A percentile compares a stretch with the other conserved stretches of the same genome.
These are phyloP conservation scores for Malurus elegans DNA, from an alignment of 2,113 vertebrate species.

Conservation along the genomic window DNA sequence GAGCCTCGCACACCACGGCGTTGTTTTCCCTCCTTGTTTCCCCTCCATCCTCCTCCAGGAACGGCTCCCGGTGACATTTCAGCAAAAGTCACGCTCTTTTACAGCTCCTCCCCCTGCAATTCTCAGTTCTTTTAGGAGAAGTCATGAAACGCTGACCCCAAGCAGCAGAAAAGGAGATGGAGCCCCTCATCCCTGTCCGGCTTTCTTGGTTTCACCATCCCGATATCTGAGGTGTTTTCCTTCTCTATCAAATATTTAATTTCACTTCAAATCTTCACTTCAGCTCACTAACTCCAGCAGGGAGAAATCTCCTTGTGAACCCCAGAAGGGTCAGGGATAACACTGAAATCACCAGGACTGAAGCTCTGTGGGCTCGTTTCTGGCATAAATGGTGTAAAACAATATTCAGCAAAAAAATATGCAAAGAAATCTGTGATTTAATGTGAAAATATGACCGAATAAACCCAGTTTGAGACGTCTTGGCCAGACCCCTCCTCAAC, in stretches of 20 bases:
- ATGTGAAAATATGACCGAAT: background rate
- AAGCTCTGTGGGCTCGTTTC: background rate
- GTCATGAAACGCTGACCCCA: background rate
- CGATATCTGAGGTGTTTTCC: background rate
- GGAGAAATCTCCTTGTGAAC: background rate
- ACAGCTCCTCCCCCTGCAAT: background rate
- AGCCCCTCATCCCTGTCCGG: background rate
- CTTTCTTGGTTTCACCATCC: background rate
- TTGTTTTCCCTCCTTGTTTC: constrained; percentile 6
- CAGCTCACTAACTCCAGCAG: background rate
- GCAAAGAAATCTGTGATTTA: background rate
- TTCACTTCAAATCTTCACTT: background rate
- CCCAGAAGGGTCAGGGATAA: background rate
- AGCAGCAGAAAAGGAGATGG: background rate
- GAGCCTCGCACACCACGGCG: background rate
- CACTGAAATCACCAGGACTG: rapidly evolving
- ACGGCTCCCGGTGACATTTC: constrained; percentile 42
- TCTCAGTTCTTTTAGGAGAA: background rate
- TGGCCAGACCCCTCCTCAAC: background rate
- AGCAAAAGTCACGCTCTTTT: constrained; percentile 7
- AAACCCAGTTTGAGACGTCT: background rate
- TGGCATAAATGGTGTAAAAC: rapidly evolving
- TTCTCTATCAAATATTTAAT: background rate
- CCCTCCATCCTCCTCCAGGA: background rate
- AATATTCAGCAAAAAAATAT: background rate